Conservation (phyloP, 2,888 invertebrate genomes). For the Megastigmus dorsalis region DNA sequence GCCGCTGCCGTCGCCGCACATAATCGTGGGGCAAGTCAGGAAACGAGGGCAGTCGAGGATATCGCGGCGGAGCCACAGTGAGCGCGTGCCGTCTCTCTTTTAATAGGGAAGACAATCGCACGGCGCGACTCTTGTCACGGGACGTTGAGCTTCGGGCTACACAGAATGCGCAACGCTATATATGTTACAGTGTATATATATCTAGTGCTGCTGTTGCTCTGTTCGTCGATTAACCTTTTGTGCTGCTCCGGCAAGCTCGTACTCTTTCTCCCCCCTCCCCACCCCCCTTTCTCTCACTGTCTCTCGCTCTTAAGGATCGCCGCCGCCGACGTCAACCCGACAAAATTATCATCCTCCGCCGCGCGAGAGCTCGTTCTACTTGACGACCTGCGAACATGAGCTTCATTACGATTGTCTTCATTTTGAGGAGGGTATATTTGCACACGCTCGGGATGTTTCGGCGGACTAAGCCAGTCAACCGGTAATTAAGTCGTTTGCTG, state of each 20-base stretch:
- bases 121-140: not conserved
- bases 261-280: no score
- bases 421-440: no score
- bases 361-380: slow-evolving; percentile 26
- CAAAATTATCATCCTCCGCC: slow-evolving; percentile 33
- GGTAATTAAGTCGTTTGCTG: not conserved
- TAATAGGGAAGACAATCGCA: slow-evolving; percentile 36
- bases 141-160: not conserved
- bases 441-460: no score
- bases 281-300: no score
- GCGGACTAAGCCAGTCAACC: not conserved
- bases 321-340: slow-evolving; percentile 1
- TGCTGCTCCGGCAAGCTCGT: not conserved
- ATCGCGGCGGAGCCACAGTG: slow-evolving; percentile 58
- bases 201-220: slow-evolving; percentile 14
- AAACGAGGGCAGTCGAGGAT: slow-evolving; percentile 70
- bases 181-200: not conserved
- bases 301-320: not conserved
- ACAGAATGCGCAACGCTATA: not conserved
- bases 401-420: not conserved
- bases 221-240: slow-evolving; percentile 46
- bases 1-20: slow-evolving; percentile 56
- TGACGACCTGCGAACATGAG: slow-evolving; percentile 26
- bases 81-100: slow-evolving; percentile 26
- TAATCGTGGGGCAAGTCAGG: slow-evolving; percentile 70